phyloP scores from a whole-genome alignment of 2,113 vertebrate genomes.

The Galeopterus variegatus region DNA sequence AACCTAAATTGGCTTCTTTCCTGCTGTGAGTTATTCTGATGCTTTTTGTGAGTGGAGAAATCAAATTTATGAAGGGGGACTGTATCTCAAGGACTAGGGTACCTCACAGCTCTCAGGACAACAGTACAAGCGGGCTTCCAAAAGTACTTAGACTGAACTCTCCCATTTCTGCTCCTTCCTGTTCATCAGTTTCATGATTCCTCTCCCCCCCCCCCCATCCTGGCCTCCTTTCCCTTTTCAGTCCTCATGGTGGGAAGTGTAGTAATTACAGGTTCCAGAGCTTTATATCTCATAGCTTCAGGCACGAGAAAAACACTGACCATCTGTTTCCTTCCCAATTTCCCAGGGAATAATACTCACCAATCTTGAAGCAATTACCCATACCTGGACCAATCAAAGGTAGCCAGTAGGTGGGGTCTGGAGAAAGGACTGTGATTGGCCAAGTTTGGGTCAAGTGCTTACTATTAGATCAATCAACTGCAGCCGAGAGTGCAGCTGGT shows the following conservation, averaged over 20 bases:
- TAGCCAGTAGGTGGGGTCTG: neutral
- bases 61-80: neutral
- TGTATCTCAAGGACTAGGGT: neutral
- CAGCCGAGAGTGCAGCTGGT: neutral
- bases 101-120: neutral
- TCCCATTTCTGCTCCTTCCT: neutral
- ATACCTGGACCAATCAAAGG: neutral
- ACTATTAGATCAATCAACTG: neutral
- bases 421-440: neutral
- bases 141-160: neutral
- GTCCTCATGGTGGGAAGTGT: neutral
- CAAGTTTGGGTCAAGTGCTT: neutral
- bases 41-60: neutral
- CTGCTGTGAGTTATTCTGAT: neutral
- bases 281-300: neutral
- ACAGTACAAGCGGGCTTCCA: neutral
- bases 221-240: neutral
- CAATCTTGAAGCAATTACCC: neutral
- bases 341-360: neutral
- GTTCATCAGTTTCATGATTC: neutral
- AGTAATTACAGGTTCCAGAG: neutral
- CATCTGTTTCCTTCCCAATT: neutral
- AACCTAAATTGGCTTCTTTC: neutral
- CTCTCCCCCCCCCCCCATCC: too few species aligned
- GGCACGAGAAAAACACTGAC: neutral